Percentiles rank a stretch among this genome's conserved stretches.
These are phyloP conservation scores for Denticeps clupeoides DNA, from an alignment of 2,797 vertebrate genomes.

Conservation along the genomic window DNA sequence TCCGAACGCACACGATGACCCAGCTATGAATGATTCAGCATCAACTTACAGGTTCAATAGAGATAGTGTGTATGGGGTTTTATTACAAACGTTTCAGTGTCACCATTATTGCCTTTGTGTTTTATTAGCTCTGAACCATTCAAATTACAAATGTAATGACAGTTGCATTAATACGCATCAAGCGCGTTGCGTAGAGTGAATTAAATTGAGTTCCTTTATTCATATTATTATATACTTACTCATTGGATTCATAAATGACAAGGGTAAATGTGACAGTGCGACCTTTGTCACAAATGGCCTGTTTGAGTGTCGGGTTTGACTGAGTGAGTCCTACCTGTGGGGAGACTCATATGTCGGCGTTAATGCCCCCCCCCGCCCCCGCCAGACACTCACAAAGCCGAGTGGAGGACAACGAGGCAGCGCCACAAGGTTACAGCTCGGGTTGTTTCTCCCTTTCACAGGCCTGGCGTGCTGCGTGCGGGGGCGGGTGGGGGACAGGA, in stretches of 20 bases:
- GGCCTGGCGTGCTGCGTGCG: background rate
- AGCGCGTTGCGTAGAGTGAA: too few relatives aligned
- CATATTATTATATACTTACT: too few relatives aligned
- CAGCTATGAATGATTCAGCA: slow-evolving; percentile 25
- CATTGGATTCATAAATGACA: too few relatives aligned
- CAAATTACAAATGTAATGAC: slow-evolving; percentile 41
- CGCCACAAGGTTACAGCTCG: slow-evolving; percentile 44
- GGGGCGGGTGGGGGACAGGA: background rate
- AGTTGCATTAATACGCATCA: too few relatives aligned
- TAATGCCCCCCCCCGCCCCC: background rate
- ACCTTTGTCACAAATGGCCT: too few relatives aligned
- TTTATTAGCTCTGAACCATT: slow-evolving; percentile 25
- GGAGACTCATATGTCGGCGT: slow-evolving; percentile 53
- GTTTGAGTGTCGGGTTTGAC: slow-evolving; percentile 12
- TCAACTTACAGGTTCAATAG: slow-evolving; percentile 41
- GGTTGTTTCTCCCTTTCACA: slow-evolving; percentile 17
- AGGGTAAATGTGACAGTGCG: too few relatives aligned
- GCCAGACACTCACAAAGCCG: slow-evolving; percentile 21
- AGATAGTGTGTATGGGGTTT: slow-evolving; percentile 46
- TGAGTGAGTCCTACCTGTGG: slow-evolving; percentile 41
- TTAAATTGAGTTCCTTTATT: too few relatives aligned
- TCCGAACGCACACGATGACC: slow-evolving; percentile 24
- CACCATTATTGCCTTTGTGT: slow-evolving; percentile 39
- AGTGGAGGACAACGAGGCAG: slow-evolving; percentile 44
- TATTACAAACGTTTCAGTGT: slow-evolving; percentile 46